These are phyloP conservation scores for Chouioia cunea DNA, from an alignment of 2,888 invertebrate species.

Conservation along the genomic window DNA sequence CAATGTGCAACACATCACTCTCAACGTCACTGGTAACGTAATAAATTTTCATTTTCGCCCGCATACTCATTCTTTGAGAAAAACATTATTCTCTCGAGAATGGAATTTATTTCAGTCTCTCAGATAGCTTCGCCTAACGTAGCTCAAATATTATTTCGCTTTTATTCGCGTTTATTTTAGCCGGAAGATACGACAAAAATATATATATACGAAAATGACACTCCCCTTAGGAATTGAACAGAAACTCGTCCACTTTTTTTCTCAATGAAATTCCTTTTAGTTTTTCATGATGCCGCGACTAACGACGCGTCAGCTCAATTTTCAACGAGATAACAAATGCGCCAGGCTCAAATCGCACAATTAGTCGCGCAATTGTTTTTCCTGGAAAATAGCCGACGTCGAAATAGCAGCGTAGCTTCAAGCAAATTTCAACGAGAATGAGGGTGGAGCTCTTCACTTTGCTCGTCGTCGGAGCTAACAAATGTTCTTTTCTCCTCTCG, in stretches of 20 bases:
- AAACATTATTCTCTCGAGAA: conserved; percentile 1
- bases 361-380: too few relatives aligned
- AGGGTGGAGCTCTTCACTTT: conserved; percentile 31
- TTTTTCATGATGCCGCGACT: too few relatives aligned
- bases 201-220: too few relatives aligned
- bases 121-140: too few relatives aligned
- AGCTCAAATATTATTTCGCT: background rate
- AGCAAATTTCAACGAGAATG: conserved; percentile 28
- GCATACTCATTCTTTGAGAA: background rate
- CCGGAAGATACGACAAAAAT: too few relatives aligned
- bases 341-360: too few relatives aligned
- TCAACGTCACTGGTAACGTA: conserved; percentile 80
- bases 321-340: too few relatives aligned
- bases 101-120: background rate
- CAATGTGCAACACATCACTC: conserved; percentile 83
- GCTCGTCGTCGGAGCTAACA: conserved; percentile 38
- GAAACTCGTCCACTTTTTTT: too few relatives aligned
- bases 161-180: background rate
- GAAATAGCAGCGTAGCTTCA: conserved; percentile 19
- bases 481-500: conserved; percentile 42
- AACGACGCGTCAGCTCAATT: too few relatives aligned
- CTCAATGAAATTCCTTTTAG: too few relatives aligned
- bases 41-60: conserved; percentile 6
- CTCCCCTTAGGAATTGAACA: too few relatives aligned
- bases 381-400: background rate